These are phyloP conservation scores for Hylaeus anthracinus DNA, from an alignment of 1,140 invertebrate species.

Conservation along the genomic window DNA sequence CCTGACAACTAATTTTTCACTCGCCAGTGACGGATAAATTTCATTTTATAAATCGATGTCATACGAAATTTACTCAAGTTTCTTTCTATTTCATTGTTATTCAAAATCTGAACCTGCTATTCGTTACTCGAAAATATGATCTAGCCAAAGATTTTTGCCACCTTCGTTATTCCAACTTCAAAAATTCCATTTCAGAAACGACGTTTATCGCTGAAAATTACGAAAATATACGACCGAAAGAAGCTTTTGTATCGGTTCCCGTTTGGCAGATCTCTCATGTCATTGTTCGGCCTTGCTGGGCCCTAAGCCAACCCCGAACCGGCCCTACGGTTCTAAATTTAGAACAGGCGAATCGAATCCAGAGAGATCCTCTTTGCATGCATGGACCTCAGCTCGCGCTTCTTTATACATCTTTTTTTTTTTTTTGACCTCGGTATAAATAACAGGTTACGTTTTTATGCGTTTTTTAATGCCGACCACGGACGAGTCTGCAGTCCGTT, in stretches of 20 bases:
- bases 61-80: too few species aligned
- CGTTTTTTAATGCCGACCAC: conserved; percentile 53
- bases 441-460: conserved; percentile 69
- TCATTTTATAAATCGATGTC: too few species aligned
- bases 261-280: conserved; percentile 5
- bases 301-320: conserved; percentile 40
- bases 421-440: conserved; percentile 52
- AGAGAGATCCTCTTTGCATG: conserved; percentile 49
- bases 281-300: background rate
- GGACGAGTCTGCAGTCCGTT: conserved; percentile 15
- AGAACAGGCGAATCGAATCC: conserved; percentile 57
- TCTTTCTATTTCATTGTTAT: too few species aligned
- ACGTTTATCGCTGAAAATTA: conserved; percentile 4
- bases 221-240: background rate
- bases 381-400: conserved; percentile 7
- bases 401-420: conserved; percentile 30
- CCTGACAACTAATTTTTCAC: too few species aligned
- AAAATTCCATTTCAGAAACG: background rate
- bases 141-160: too few species aligned
- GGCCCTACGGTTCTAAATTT: conserved; percentile 65
- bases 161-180: too few species aligned
- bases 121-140: too few species aligned
- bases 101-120: too few species aligned
- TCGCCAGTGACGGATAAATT: too few species aligned
- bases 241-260: background rate